A percentile compares a stretch with the other conserved stretches of the same genome.
These are phyloP conservation scores for Scelioninae gen. 1 DNA, from an alignment of 2,888 invertebrate genomes.

Conservation along the genomic window DNA sequence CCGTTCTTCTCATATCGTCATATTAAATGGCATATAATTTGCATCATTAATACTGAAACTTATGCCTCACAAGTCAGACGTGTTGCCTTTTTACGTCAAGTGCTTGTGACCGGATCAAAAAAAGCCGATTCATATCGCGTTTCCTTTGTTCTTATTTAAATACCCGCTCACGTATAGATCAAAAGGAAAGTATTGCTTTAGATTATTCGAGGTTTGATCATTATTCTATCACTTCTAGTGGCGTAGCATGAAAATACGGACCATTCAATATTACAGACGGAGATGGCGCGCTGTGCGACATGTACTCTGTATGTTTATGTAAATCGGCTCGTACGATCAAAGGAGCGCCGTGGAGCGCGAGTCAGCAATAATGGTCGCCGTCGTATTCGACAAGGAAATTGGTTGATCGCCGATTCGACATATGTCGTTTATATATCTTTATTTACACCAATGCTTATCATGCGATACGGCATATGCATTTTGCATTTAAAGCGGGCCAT, in stretches of 20 bases:
- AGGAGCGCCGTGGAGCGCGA: constrained; percentile 58
- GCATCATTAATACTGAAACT: constrained; percentile 46
- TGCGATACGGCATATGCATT: constrained; percentile 32
- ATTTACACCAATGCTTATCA: constrained; percentile 59
- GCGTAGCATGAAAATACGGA: constrained; percentile 44
- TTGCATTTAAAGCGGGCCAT: constrained; percentile 54
- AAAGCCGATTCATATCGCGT: constrained; percentile 43
- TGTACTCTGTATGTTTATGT: constrained; percentile 68
- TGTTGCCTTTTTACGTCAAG: constrained; percentile 31
- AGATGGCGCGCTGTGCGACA: constrained; percentile 43
- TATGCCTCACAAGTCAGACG: constrained; percentile 34
- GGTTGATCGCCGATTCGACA: constrained; percentile 65
- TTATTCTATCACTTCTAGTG: constrained; percentile 62
- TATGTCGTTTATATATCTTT: constrained; percentile 56
- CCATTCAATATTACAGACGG: constrained; percentile 58
- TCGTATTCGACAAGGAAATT: constrained; percentile 67
- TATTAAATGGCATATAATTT: constrained; percentile 45
- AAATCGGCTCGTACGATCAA: constrained; percentile 64
- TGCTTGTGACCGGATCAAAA: constrained; percentile 34
- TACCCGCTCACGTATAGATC: constrained; percentile 46
- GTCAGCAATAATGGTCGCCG: constrained; percentile 63
- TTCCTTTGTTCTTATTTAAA: constrained; percentile 65
- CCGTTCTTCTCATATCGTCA: not conserved
- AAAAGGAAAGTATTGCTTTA: constrained; percentile 57
- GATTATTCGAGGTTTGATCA: constrained; percentile 69